Conservation (phyloP, 1,140 invertebrate species). For the Paraescarpia echinospica region DNA sequence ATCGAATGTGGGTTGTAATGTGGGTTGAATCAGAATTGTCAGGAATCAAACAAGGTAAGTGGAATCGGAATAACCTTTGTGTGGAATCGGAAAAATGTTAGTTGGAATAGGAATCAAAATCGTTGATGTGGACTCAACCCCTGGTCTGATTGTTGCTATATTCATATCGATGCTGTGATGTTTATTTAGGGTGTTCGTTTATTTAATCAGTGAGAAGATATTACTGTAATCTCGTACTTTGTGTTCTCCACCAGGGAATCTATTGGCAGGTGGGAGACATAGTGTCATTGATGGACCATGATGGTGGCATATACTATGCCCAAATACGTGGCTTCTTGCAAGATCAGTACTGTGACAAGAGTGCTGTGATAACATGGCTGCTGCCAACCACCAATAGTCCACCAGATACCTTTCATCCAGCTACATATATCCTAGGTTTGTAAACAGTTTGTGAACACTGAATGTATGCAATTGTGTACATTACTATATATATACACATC, state of each 20-base stretch:
- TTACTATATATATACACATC: background rate
- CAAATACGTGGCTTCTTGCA: conserved; percentile 86
- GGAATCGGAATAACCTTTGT: no score
- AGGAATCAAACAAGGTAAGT: no score
- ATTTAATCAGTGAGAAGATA: background rate
- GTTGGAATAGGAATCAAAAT: no score
- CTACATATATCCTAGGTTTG: conserved; percentile 83
- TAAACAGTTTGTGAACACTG: conserved; percentile 11
- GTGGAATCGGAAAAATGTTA: no score
- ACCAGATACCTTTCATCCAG: conserved; percentile 79
- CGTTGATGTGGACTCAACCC: no score
- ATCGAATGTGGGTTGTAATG: no score
- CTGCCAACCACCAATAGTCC: conserved; percentile 81
- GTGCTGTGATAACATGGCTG: conserved; percentile 89
- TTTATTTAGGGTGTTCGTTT: conserved; percentile 2
- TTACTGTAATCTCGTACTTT: background rate
- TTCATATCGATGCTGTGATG: no score
- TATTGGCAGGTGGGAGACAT: conserved; percentile 91
- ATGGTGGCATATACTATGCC: conserved; percentile 80
- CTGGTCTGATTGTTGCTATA: no score
- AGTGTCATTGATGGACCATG: conserved; percentile 78
- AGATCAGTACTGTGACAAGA: conserved; percentile 92
- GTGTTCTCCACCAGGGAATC: conserved; percentile 60
- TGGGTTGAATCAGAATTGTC: no score
- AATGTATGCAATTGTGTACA: background rate